Conservation (phyloP, 2,113 vertebrate species). For the cat (Felis catus) region DNA sequence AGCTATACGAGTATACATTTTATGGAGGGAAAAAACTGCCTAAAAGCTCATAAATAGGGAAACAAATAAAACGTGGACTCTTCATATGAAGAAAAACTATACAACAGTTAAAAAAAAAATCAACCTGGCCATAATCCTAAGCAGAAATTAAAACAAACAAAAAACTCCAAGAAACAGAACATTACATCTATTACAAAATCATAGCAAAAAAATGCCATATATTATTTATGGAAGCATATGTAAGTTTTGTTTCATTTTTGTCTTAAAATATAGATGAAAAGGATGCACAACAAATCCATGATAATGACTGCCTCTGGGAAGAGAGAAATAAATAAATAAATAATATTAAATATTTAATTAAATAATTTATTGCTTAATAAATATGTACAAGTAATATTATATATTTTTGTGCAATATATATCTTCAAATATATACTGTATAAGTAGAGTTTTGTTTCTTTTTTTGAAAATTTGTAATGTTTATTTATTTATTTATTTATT, state of each 20-base stretch:
- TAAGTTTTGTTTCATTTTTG: not conserved
- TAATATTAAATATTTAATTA: conserved; percentile 50
- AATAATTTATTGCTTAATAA: conserved; percentile 35
- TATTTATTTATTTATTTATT: no score
- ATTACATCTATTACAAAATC: conserved; percentile 36
- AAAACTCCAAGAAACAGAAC: not conserved
- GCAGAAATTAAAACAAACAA: not conserved
- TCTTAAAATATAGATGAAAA: conserved; percentile 37
- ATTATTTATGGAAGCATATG: conserved; percentile 11
- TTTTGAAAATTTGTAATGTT: no score
- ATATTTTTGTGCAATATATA: conserved; percentile 3
- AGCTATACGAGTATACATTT: not conserved
- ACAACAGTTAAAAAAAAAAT: not conserved
- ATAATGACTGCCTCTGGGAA: not conserved
- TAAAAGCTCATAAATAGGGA: not conserved
- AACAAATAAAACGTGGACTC: conserved; percentile 21
- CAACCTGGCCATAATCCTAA: not conserved
- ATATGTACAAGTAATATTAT: not conserved
- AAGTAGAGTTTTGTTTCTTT: not conserved
- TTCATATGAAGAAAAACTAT: not conserved
- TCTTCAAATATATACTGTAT: not conserved
- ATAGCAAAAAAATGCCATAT: not conserved
- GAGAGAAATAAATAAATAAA: conserved; percentile 4
- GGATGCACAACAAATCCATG: not conserved
- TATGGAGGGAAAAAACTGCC: not conserved